A percentile compares a stretch with the other conserved stretches of the same genome.
Conservation (phyloP, 2,113 vertebrate species). For the Podarcis muralis region DNA sequence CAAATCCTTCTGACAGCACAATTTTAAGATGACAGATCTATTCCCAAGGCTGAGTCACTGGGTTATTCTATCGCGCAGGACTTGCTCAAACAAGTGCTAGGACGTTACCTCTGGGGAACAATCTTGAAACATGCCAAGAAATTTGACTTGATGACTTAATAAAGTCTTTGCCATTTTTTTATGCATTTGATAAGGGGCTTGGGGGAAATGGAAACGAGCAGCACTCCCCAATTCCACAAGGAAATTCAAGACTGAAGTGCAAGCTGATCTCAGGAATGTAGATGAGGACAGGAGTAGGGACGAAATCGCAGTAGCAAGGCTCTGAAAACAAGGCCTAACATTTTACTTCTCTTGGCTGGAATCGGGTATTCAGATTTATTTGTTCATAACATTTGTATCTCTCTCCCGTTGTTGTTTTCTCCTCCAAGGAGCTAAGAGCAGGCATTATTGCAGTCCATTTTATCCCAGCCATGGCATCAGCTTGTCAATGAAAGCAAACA, state of each 20-base stretch:
- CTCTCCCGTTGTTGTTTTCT: background rate
- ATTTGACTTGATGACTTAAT: slow-evolving; percentile 39
- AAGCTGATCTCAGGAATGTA: background rate
- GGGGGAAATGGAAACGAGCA: background rate
- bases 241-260: background rate
- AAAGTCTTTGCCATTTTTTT: background rate
- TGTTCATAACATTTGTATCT: background rate
- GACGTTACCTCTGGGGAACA: slow-evolving; percentile 36
- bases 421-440: background rate
- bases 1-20: slow-evolving; percentile 28
- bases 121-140: slow-evolving; percentile 10
- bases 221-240: background rate
- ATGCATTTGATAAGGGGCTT: background rate
- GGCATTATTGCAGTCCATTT: background rate
- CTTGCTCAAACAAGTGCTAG: slow-evolving; percentile 31
- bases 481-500: background rate
- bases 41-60: slow-evolving; percentile 7
- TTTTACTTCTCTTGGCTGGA: background rate
- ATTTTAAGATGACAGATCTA: background rate
- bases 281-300: background rate
- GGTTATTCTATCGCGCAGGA: slow-evolving; percentile 18
- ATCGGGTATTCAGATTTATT: background rate
- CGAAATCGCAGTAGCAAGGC: background rate
- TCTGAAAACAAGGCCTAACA: background rate
- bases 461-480: background rate